Conservation (phyloP, 2,888 invertebrate species). For the Cataglyphis cursor region DNA sequence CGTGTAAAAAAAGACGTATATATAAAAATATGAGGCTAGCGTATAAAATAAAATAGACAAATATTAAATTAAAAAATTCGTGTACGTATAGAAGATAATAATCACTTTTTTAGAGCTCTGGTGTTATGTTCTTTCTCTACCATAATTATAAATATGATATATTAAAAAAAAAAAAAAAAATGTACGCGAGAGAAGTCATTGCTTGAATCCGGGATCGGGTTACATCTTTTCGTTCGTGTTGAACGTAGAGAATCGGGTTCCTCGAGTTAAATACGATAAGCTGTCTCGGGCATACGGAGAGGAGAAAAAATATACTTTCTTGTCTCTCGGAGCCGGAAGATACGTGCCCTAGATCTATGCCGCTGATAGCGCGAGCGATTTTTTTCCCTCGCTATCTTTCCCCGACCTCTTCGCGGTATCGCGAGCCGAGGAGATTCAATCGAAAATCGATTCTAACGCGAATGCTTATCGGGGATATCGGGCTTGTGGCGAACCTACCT, state of each 20-base stretch:
- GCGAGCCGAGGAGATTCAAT: neutral
- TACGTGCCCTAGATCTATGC: conserved; percentile 59
- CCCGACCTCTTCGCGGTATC: conserved; percentile 22
- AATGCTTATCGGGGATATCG: conserved; percentile 44
- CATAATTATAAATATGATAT: conserved; percentile 1
- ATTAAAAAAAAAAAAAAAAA: neutral
- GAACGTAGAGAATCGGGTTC: conserved; percentile 21
- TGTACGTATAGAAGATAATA: neutral
- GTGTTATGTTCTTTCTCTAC: neutral
- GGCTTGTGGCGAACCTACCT: conserved; percentile 84
- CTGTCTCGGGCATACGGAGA: conserved; percentile 62
- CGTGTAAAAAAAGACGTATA: neutral
- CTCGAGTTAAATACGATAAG: conserved; percentile 61
- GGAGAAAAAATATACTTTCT: conserved; percentile 36
- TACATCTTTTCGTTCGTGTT: conserved; percentile 30
- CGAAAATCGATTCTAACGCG: conserved; percentile 35
- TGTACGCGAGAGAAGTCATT: neutral
- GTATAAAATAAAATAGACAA: neutral
- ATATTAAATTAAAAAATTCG: conserved; percentile 19
- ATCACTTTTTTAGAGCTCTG: neutral
- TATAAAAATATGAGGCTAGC: neutral
- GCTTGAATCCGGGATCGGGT: neutral
- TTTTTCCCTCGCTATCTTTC: conserved; percentile 19
- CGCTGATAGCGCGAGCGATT: conserved; percentile 21
- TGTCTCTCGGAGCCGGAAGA: conserved; percentile 29